Conservation (phyloP, 2,888 invertebrate genomes). For the Eugnorisma glareosa region DNA sequence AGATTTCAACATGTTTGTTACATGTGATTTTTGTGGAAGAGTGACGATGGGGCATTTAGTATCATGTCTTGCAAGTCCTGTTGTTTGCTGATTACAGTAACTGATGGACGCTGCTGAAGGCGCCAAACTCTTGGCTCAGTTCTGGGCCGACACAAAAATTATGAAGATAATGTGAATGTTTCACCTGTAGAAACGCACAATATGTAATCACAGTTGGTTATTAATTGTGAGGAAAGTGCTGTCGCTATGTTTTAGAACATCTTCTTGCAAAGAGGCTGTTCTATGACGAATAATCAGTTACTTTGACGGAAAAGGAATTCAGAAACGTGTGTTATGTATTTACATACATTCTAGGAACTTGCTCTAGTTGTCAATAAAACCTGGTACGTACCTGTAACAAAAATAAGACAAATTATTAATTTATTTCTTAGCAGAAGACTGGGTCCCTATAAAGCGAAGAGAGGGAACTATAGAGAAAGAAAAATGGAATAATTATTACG, state of each 20-base stretch:
- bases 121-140: neutral
- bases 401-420: neutral
- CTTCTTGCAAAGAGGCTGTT: too few relatives aligned
- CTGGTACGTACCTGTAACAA: slow-evolving; percentile 42
- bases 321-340: neutral
- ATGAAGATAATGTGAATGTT: neutral
- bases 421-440: neutral
- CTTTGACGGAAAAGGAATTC: neutral
- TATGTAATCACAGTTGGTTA: neutral
- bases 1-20: too few relatives aligned
- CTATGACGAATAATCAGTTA: neutral
- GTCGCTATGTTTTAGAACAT: neutral
- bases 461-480: neutral
- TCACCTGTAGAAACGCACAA: neutral
- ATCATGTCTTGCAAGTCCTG: neutral
- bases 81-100: neutral
- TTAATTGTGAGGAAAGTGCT: neutral
- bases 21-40: neutral
- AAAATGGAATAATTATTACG: too few relatives aligned
- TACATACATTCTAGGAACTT: neutral
- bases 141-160: neutral
- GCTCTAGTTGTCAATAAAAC: neutral
- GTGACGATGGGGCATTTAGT: neutral
- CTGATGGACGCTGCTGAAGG: neutral
- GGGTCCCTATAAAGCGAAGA: too few relatives aligned